Evolutionary conservation across 2,797 vertebrate species (phyloP).

Genomic region (Babyrousa celebensis): DNA sequence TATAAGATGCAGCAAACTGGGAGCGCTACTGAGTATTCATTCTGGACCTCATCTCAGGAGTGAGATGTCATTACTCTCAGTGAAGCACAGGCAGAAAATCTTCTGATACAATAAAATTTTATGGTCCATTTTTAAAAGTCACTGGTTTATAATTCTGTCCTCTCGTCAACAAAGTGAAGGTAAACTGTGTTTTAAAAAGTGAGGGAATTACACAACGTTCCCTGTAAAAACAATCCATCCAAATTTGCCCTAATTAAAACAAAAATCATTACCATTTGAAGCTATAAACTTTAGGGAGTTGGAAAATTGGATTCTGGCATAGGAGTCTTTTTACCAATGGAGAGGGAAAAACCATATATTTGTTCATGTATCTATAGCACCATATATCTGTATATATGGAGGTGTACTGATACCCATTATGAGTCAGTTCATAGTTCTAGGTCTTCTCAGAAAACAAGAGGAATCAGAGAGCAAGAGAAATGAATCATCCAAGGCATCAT

Average conservation of each 20-base stretch:
- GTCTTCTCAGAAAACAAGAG: background rate
- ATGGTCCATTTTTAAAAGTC: background rate
- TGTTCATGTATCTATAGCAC: background rate
- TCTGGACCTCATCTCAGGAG: background rate
- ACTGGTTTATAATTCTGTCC: background rate
- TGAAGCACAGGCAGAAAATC: background rate
- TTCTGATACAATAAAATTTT: background rate
- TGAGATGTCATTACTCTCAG: background rate
- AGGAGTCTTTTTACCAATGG: background rate
- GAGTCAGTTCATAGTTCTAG: background rate
- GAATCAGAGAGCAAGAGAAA: conserved; percentile 4
- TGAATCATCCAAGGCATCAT: background rate
- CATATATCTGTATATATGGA: too few species aligned
- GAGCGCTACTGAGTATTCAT: background rate
- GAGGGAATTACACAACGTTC: background rate
- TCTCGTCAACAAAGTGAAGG: conserved; percentile 25
- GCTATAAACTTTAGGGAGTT: conserved; percentile 5
- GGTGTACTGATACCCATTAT: background rate
- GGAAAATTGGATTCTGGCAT: background rate
- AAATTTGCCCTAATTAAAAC: background rate
- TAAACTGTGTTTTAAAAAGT: conserved; percentile 45
- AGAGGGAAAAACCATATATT: background rate
- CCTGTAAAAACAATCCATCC: background rate
- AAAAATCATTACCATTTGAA: background rate
- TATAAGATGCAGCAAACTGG: background rate